Conservation (phyloP, 2,113 vertebrate species). For the Mirounga angustirostris region DNA sequence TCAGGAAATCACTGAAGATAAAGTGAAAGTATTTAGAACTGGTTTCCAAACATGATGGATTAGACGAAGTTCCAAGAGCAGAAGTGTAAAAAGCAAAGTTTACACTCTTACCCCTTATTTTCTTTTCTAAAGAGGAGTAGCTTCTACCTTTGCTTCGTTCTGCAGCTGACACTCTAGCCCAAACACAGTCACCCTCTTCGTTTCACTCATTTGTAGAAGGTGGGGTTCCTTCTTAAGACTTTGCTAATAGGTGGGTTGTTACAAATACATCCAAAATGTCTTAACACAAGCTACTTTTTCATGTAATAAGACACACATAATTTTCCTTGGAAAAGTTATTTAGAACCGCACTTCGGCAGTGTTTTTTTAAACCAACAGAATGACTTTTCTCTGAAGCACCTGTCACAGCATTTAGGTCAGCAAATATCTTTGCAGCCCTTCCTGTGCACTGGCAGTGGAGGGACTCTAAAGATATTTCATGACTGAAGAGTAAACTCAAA, state of each 20-base stretch:
- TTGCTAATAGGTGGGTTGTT: neutral
- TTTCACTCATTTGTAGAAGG: neutral
- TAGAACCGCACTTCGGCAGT: neutral
- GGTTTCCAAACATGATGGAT: neutral
- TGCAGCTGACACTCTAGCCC: neutral
- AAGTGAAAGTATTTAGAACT: neutral
- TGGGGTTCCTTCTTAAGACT: neutral
- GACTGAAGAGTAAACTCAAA: neutral
- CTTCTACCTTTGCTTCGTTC: neutral
- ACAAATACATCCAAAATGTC: neutral
- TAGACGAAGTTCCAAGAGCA: neutral
- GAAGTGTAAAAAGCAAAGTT: neutral
- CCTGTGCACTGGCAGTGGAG: neutral
- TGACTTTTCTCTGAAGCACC: neutral
- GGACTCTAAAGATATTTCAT: neutral
- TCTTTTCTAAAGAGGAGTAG: neutral
- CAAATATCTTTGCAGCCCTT: neutral
- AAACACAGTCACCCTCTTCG: neutral
- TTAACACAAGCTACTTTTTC: neutral
- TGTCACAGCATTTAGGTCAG: neutral
- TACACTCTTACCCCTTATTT: neutral
- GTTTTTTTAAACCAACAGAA: neutral
- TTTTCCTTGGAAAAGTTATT: slow-evolving; percentile 40
- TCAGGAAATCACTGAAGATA: neutral
- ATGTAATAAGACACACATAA: neutral